Conservation (phyloP, 2,797 vertebrate species). For the Sciurus carolinensis region DNA sequence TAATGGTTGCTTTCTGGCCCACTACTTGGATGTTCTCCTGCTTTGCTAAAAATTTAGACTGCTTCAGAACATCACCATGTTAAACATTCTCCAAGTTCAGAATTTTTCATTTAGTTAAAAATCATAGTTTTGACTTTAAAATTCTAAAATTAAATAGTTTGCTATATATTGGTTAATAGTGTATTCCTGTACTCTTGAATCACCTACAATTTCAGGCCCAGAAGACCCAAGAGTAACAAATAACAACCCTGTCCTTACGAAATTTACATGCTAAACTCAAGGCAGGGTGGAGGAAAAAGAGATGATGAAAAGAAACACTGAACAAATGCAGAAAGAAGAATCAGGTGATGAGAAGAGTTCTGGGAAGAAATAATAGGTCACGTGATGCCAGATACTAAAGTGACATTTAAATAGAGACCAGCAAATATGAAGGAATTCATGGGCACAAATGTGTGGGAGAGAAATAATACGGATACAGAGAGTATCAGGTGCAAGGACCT, state of each 20-base stretch:
- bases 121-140: not conserved
- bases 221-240: not conserved
- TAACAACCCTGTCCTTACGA: not conserved
- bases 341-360: not conserved
- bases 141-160: constrained; percentile 18
- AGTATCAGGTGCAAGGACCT: not conserved
- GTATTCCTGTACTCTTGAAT: not conserved
- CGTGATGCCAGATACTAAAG: not conserved
- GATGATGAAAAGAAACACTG: not conserved
- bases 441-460: not conserved
- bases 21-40: not conserved
- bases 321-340: not conserved
- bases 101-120: not conserved
- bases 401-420: not conserved
- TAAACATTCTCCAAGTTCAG: not conserved
- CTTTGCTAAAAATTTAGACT: not conserved
- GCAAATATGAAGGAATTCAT: not conserved
- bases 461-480: too few relatives aligned
- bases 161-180: not conserved
- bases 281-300: not conserved
- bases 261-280: not conserved
- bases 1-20: not conserved
- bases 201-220: not conserved
- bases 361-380: not conserved
- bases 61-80: not conserved